These are phyloP conservation scores for Lateolabrax maculatus DNA, from an alignment of 2,797 vertebrate species.

Conservation along the genomic window DNA sequence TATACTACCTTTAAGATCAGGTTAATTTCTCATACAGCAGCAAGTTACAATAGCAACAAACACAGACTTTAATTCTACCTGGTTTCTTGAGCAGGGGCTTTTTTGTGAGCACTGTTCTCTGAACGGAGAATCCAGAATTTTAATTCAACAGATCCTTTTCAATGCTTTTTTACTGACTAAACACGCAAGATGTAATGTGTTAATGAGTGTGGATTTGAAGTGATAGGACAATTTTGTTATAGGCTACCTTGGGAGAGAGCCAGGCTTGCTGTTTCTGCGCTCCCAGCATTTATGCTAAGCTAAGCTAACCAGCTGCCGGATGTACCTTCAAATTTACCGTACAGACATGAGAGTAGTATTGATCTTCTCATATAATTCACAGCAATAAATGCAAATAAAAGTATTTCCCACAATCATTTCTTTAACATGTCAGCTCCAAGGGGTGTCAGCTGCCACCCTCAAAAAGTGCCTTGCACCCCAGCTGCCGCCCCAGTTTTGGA, in stretches of 20 bases:
- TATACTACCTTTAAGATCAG: no score
- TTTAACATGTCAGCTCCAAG: no score
- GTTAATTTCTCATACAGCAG: no score
- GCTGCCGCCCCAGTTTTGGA: no score
- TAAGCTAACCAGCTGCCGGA: not conserved
- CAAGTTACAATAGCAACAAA: not conserved
- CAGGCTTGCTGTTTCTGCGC: not conserved
- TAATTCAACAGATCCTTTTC: not conserved
- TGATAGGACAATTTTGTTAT: not conserved
- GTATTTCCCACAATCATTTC: no score
- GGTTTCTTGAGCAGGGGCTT: not conserved
- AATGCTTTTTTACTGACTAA: not conserved
- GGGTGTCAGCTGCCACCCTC: no score
- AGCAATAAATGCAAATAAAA: not conserved
- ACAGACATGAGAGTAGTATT: not conserved
- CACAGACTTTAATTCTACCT: not conserved
- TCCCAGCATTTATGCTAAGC: not conserved
- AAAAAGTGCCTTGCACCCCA: no score
- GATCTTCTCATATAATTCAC: not conserved
- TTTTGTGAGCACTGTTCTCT: not conserved
- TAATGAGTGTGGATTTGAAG: not conserved
- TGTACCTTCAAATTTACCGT: not conserved
- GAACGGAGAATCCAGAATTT: not conserved
- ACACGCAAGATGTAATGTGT: no score
- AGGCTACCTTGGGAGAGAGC: not conserved